These are phyloP conservation scores for Taphrorychus bicolor DNA, from an alignment of 2,888 invertebrate species.

Conservation along the genomic window DNA sequence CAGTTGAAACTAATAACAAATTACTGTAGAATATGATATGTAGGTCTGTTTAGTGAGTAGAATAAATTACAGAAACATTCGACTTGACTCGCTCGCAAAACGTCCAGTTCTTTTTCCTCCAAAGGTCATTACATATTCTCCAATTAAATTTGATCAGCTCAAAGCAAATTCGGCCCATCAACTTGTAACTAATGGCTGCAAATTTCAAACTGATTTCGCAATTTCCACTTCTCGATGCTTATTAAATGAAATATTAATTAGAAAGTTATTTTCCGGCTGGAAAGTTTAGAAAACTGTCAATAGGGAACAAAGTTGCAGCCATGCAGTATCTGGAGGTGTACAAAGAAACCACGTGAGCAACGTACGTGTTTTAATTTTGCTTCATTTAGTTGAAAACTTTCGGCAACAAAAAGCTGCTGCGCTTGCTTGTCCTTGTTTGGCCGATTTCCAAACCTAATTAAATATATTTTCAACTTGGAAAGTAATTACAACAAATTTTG, in stretches of 20 bases:
- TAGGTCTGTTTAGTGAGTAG: no score
- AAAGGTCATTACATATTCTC: no score
- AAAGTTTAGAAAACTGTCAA: slow-evolving; percentile 20
- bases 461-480: slow-evolving; percentile 25
- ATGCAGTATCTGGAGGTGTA: neutral
- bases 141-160: no score
- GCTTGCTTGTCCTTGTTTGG: slow-evolving; percentile 14
- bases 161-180: no score
- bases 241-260: slow-evolving; percentile 6
- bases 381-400: slow-evolving; percentile 29
- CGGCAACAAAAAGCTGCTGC: slow-evolving; percentile 11
- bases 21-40: no score
- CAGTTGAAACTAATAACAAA: no score
- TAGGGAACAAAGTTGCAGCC: slow-evolving; percentile 12
- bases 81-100: no score
- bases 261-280: neutral
- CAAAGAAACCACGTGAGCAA: slow-evolving; percentile 8
- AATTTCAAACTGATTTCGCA: neutral
- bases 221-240: neutral
- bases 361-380: slow-evolving; percentile 26
- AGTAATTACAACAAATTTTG: slow-evolving; percentile 25
- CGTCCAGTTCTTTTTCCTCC: no score
- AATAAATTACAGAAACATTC: no score
- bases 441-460: slow-evolving; percentile 28
- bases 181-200: neutral